phyloP scores from a whole-genome alignment of 1,140 invertebrate species.

The Cydia amplana region DNA sequence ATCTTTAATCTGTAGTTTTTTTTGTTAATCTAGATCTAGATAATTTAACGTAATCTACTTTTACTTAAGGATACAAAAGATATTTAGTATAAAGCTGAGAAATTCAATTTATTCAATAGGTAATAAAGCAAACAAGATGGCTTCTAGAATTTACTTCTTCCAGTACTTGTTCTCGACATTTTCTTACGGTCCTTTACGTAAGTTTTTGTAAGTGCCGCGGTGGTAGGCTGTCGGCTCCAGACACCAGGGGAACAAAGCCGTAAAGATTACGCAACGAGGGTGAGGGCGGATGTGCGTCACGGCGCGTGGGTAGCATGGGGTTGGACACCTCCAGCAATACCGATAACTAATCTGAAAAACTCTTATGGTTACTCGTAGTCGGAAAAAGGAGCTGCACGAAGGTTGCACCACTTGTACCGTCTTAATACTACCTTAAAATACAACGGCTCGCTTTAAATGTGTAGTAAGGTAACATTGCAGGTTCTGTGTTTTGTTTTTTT shows the following conservation, averaged over 20 bases:
- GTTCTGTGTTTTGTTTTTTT: no score
- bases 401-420: neutral
- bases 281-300: constrained; percentile 44
- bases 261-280: constrained; percentile 46
- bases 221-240: constrained; percentile 47
- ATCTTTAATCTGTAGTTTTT: no score
- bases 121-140: neutral
- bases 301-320: constrained; percentile 21
- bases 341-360: neutral
- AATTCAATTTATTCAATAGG: no score
- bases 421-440: no score
- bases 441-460: no score
- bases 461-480: no score
- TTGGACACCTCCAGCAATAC: neutral
- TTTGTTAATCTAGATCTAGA: no score
- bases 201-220: neutral
- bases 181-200: neutral
- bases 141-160: neutral
- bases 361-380: neutral
- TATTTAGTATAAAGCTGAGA: no score
- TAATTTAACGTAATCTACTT: no score
- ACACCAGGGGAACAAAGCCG: constrained; percentile 48
- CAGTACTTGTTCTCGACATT: neutral
- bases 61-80: no score
- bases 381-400: neutral